phyloP scores from a whole-genome alignment of 2,797 vertebrate genomes.

The Acanthis flammea region DNA sequence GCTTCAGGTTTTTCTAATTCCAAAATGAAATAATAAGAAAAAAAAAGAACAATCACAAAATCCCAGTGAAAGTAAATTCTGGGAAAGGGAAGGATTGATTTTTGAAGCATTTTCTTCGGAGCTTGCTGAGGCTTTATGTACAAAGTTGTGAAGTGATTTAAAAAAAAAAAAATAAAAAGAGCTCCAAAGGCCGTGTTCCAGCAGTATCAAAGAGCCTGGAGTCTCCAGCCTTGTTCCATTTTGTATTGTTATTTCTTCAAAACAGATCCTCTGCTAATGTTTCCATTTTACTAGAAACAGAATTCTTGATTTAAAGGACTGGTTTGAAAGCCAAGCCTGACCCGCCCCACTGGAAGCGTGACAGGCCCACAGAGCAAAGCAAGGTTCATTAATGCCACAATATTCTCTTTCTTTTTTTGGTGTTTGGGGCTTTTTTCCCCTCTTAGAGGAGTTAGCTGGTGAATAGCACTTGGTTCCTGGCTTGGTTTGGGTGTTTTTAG shows the following conservation, averaged over 20 bases:
- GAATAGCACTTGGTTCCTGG: background rate
- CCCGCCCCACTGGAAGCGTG: background rate
- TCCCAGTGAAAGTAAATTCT: background rate
- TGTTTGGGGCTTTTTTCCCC: background rate
- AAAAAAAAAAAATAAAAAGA: background rate
- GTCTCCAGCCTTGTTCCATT: background rate
- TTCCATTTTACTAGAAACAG: background rate
- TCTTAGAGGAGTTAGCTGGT: background rate
- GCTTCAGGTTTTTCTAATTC: background rate
- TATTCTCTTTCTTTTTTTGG: background rate
- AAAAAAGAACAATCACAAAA: background rate
- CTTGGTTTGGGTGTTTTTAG: background rate
- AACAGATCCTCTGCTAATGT: slow-evolving; percentile 9
- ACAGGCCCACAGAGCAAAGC: background rate
- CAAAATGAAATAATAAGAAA: accelerated
- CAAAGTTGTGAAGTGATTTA: background rate
- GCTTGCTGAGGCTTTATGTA: background rate
- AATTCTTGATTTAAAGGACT: slow-evolving; percentile 1
- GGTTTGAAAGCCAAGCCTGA: slow-evolving; percentile 10
- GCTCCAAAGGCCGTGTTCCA: background rate
- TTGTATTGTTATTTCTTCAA: slow-evolving; percentile 11
- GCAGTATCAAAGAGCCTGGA: background rate
- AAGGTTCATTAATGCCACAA: background rate
- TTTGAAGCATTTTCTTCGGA: background rate
- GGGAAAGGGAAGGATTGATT: background rate